Evolutionary conservation across 2,888 invertebrate species (phyloP).

Genomic region (Eugnorisma glareosa): DNA sequence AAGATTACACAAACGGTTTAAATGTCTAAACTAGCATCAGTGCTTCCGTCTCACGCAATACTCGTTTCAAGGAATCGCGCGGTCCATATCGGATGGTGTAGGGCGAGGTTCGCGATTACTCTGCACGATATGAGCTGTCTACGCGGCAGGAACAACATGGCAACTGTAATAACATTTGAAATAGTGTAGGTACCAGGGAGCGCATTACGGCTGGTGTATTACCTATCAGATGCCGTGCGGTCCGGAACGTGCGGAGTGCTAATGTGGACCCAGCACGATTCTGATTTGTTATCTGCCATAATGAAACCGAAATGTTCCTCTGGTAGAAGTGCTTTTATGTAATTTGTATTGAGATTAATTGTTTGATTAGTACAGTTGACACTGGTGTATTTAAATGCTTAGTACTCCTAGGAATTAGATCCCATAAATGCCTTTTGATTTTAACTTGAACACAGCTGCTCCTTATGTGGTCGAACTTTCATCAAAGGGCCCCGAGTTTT

Average conservation of each 20-base stretch:
- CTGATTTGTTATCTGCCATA: slow-evolving; percentile 84
- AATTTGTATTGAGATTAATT: slow-evolving; percentile 54
- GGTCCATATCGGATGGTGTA: slow-evolving; percentile 71
- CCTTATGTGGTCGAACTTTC: neutral
- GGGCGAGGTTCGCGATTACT: slow-evolving; percentile 77
- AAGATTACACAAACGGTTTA: slow-evolving; percentile 53
- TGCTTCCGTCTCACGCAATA: slow-evolving; percentile 75
- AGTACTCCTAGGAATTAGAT: slow-evolving; percentile 6
- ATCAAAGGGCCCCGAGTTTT: neutral
- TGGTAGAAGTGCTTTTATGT: slow-evolving; percentile 59
- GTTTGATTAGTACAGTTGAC: slow-evolving; percentile 42
- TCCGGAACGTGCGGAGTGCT: slow-evolving; percentile 85
- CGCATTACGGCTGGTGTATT: slow-evolving; percentile 77
- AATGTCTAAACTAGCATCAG: slow-evolving; percentile 61
- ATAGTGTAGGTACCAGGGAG: slow-evolving; percentile 78
- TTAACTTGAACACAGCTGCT: neutral
- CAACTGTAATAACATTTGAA: slow-evolving; percentile 83
- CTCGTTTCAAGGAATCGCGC: slow-evolving; percentile 65
- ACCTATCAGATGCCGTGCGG: slow-evolving; percentile 85
- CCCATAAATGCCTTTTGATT: neutral
- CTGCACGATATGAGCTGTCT: slow-evolving; percentile 78
- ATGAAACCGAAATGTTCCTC: slow-evolving; percentile 64
- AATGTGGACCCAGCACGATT: slow-evolving; percentile 87
- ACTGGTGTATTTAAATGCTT: slow-evolving; percentile 10
- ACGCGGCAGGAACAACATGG: slow-evolving; percentile 75